Conservation (phyloP, 2,797 vertebrate genomes). For the Trachurus trachurus region DNA sequence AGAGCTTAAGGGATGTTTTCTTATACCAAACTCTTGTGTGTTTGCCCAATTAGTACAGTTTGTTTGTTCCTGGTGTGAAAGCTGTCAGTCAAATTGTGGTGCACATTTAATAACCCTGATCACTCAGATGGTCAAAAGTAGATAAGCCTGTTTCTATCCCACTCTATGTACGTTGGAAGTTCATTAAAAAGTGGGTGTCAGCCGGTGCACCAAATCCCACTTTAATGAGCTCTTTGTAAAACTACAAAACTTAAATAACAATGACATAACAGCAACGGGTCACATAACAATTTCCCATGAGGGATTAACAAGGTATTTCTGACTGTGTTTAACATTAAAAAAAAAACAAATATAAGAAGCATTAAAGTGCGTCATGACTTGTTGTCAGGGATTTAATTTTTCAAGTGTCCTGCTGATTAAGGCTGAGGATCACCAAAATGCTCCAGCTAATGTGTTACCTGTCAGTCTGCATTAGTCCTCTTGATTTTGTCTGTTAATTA, state of each 20-base stretch:
- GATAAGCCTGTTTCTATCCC: background rate
- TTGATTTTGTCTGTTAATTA: background rate
- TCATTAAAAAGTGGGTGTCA: constrained; percentile 10
- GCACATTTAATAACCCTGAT: background rate
- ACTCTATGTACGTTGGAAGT: background rate
- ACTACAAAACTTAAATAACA: background rate
- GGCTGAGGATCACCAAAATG: background rate
- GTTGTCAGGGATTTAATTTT: background rate
- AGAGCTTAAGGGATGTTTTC: background rate
- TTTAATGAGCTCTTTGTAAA: background rate
- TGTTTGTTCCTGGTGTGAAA: background rate
- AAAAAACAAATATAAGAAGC: no score
- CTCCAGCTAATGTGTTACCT: background rate
- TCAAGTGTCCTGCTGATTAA: background rate
- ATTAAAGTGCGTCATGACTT: background rate
- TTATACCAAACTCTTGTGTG: no score
- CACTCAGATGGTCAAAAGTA: background rate
- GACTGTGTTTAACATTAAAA: no score
- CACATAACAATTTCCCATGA: no score
- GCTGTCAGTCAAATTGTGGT: background rate
- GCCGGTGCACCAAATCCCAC: background rate
- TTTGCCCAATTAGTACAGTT: no score
- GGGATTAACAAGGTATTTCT: no score
- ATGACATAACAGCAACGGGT: no score
- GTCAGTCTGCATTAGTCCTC: background rate